These are phyloP conservation scores for Tupiocoris notatus DNA, from an alignment of 2,888 invertebrate genomes.

Conservation along the genomic window DNA sequence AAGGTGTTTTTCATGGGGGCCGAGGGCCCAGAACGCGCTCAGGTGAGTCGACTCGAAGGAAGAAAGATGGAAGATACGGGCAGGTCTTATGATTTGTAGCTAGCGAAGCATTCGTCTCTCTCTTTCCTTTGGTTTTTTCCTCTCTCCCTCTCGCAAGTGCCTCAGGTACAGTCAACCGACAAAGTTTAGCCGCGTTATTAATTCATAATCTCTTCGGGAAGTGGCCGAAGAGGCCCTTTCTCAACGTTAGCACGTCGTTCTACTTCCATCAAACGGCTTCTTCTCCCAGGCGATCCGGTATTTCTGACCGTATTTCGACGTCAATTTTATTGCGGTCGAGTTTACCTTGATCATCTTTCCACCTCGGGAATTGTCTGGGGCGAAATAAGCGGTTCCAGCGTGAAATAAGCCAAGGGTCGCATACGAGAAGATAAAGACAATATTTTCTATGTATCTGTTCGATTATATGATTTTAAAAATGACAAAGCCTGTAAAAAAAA, in stretches of 20 bases:
- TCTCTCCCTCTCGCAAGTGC: background rate
- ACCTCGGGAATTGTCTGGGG: no score
- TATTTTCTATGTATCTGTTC: no score
- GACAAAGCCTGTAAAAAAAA: no score
- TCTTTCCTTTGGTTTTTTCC: background rate
- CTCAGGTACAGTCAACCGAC: constrained; percentile 28
- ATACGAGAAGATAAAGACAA: no score
- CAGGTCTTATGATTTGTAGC: constrained; percentile 32
- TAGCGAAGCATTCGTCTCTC: constrained; percentile 10
- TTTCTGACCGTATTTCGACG: background rate
- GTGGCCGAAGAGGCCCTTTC: background rate
- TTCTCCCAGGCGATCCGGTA: background rate
- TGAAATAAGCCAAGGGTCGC: no score
- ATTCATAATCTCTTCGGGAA: constrained; percentile 26
- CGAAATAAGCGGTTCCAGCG: no score
- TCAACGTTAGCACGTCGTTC: constrained; percentile 31
- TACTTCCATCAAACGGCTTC: constrained; percentile 27
- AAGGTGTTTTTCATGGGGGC: background rate
- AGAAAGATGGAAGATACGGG: constrained; percentile 36
- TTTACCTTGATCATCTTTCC: no score
- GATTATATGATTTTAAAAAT: no score
- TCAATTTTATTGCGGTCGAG: no score
- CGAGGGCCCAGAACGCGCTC: background rate
- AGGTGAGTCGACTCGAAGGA: background rate
- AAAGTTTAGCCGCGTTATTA: constrained; percentile 33